Evolutionary conservation across 2,797 vertebrate genomes (phyloP).

Genomic region (Trachurus trachurus): DNA sequence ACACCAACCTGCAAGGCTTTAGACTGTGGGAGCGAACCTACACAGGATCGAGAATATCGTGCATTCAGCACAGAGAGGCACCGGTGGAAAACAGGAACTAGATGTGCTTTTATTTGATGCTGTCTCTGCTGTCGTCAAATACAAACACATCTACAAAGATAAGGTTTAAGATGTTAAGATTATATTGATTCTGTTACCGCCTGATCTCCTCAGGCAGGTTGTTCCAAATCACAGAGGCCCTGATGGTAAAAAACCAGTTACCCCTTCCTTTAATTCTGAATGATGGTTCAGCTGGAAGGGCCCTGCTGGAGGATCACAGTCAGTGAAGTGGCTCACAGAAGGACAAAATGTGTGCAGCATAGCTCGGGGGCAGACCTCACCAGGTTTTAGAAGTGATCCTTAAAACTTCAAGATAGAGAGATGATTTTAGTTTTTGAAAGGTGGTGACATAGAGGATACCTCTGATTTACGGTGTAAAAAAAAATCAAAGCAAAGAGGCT

Average conservation of each 20-base stretch:
- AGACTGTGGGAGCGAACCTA: background rate
- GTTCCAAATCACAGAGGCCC: slow-evolving; percentile 41
- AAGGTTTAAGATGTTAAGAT: slow-evolving; percentile 19
- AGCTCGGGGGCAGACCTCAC: slow-evolving; percentile 15
- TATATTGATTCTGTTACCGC: slow-evolving; percentile 51
- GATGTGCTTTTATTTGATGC: slow-evolving; percentile 10
- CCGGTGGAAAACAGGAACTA: background rate
- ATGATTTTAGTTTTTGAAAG: slow-evolving; percentile 8
- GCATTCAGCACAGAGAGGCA: slow-evolving; percentile 10
- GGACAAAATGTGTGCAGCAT: slow-evolving; percentile 2
- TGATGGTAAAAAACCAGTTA: slow-evolving; percentile 39
- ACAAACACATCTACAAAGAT: slow-evolving; percentile 24
- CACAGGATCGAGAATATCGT: background rate
- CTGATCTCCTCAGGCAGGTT: slow-evolving; percentile 25
- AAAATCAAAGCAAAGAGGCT: background rate
- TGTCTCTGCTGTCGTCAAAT: slow-evolving; percentile 25
- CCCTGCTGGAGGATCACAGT: slow-evolving; percentile 36
- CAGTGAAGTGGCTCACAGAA: slow-evolving; percentile 21
- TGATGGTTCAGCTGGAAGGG: slow-evolving; percentile 28
- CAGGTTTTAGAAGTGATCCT: slow-evolving; percentile 18
- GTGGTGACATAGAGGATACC: background rate
- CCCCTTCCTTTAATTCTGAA: slow-evolving; percentile 47
- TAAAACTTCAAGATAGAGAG: background rate
- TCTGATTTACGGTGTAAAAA: background rate
- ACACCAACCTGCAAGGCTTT: background rate